A percentile compares a stretch with the other conserved stretches of the same genome.
Evolutionary conservation across 2,888 invertebrate genomes (phyloP).

Genomic region (Netelia melanura): DNA sequence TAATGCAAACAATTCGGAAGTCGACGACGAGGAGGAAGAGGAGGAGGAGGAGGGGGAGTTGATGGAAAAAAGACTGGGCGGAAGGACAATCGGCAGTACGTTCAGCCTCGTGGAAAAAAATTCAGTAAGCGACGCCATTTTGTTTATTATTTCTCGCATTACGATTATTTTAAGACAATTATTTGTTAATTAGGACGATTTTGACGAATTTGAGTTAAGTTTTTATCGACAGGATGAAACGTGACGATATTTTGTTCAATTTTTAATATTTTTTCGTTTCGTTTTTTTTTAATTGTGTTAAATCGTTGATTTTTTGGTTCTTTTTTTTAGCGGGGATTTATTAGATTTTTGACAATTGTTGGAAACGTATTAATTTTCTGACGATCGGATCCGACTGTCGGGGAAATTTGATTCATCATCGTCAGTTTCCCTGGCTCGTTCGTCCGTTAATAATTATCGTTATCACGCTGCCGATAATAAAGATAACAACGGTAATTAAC

Average conservation of each 20-base stretch:
- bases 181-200: background rate
- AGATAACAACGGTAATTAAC: background rate
- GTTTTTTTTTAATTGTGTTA: background rate
- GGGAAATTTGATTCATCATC: no score
- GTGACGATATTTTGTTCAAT: background rate
- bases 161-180: slow-evolving; percentile 10
- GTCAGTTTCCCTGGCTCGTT: background rate
- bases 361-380: no score
- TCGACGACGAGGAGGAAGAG: slow-evolving; percentile 58
- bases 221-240: background rate
- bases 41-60: slow-evolving; percentile 30
- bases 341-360: background rate
- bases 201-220: background rate
- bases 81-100: slow-evolving; percentile 73
- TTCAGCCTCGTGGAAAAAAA: slow-evolving; percentile 77
- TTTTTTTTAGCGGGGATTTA: background rate
- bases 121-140: slow-evolving; percentile 74
- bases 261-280: background rate
- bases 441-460: background rate
- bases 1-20: slow-evolving; percentile 44
- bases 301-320: background rate
- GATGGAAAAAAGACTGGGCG: slow-evolving; percentile 50
- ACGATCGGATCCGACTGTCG: no score
- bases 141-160: slow-evolving; percentile 39
- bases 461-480: background rate